These are phyloP conservation scores for Capromys pilorides DNA, from an alignment of 2,797 vertebrate genomes.

Conservation along the genomic window DNA sequence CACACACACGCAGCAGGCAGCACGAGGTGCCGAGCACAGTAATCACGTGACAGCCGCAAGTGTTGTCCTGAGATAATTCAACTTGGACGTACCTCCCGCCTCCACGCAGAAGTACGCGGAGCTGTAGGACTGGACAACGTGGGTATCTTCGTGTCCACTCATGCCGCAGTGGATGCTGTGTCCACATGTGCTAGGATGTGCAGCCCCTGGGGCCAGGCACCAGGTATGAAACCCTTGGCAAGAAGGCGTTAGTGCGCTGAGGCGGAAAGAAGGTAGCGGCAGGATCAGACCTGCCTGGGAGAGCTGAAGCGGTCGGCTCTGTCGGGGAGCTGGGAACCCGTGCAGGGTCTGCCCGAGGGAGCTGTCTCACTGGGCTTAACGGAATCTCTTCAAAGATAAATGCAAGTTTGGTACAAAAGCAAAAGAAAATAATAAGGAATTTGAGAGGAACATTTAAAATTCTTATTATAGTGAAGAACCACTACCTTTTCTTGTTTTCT, in stretches of 20 bases:
- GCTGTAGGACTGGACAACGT: neutral
- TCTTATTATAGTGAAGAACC: neutral
- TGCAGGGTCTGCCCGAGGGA: neutral
- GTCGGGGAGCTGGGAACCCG: neutral
- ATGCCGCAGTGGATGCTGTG: neutral
- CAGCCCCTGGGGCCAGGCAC: neutral
- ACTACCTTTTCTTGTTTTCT: constrained; percentile 25
- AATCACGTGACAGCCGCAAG: neutral
- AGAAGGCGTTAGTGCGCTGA: neutral
- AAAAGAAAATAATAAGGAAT: neutral
- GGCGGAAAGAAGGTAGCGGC: neutral
- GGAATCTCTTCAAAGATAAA: neutral
- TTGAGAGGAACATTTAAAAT: neutral
- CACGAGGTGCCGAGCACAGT: neutral
- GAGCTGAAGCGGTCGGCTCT: neutral
- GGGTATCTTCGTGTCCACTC: neutral
- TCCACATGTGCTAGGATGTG: neutral
- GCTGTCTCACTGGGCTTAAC: neutral
- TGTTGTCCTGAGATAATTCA: neutral
- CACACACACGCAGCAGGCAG: neutral
- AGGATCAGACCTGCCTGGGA: neutral
- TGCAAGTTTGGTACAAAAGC: neutral
- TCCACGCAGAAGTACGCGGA: neutral
- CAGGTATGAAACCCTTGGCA: neutral
- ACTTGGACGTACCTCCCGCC: neutral